A percentile compares a stretch with the other conserved stretches of the same genome.
Conservation (phyloP, 2,113 vertebrate species). For the Hiodon alosoides region DNA sequence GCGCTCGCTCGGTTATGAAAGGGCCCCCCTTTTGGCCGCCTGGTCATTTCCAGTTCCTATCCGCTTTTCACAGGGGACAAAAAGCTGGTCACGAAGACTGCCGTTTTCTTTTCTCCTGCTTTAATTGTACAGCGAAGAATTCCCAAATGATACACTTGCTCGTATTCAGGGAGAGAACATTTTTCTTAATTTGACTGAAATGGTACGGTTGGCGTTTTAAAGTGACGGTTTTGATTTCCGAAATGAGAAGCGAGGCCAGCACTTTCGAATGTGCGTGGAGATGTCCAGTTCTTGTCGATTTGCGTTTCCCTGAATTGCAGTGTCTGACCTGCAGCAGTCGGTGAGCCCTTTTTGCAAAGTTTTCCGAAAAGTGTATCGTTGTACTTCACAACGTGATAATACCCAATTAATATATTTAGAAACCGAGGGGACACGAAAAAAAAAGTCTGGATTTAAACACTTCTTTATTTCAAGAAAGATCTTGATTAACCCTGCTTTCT, state of each 20-base stretch:
- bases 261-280: background rate
- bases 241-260: background rate
- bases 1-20: background rate
- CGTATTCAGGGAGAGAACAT: background rate
- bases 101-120: background rate
- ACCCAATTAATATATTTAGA: background rate
- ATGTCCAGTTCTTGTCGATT: background rate
- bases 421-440: background rate
- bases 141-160: conserved; percentile 2
- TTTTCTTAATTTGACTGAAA: background rate
- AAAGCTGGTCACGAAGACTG: background rate
- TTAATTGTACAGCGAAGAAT: background rate
- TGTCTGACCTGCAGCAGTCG: no score
- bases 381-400: no score
- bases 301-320: no score
- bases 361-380: background rate
- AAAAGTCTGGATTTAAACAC: background rate
- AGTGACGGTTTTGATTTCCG: no score
- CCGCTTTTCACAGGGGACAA: background rate
- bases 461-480: background rate
- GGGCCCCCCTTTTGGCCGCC: background rate
- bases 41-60: background rate
- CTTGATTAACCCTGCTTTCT: no score
- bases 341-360: background rate
- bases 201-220: background rate